Evolutionary conservation across 2,113 vertebrate species (phyloP).

Genomic region (Cochlearius cochlearius): DNA sequence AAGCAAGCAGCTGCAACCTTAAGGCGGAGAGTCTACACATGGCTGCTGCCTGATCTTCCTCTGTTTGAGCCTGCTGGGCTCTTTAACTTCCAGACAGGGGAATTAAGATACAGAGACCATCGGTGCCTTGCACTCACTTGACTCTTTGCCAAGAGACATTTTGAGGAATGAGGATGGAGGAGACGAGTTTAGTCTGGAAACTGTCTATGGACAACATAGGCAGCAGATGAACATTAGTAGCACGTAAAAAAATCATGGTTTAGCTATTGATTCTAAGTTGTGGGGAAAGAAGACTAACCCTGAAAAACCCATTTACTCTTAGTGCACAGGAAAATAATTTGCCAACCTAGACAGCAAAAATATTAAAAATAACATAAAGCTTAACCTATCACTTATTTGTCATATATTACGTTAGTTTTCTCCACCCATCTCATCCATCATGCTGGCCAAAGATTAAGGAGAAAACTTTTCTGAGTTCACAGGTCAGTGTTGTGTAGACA

Average conservation of each 20-base stretch:
- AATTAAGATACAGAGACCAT: background rate
- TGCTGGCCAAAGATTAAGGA: background rate
- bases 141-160: background rate
- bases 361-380: background rate
- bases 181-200: background rate
- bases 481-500: background rate
- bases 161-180: background rate
- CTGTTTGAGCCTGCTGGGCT: background rate
- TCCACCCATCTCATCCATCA: background rate
- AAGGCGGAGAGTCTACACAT: background rate
- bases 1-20: background rate
- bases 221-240: background rate
- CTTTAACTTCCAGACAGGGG: background rate
- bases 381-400: background rate
- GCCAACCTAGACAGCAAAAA: background rate
- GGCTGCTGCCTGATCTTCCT: background rate
- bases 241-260: background rate
- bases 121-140: background rate
- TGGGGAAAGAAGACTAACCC: background rate
- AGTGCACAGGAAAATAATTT: background rate
- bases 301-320: background rate
- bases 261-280: background rate
- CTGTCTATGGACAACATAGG: background rate
- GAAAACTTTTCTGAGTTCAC: background rate
- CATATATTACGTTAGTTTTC: background rate